Conservation (phyloP, 2,797 vertebrate genomes). For the Picus viridis region DNA sequence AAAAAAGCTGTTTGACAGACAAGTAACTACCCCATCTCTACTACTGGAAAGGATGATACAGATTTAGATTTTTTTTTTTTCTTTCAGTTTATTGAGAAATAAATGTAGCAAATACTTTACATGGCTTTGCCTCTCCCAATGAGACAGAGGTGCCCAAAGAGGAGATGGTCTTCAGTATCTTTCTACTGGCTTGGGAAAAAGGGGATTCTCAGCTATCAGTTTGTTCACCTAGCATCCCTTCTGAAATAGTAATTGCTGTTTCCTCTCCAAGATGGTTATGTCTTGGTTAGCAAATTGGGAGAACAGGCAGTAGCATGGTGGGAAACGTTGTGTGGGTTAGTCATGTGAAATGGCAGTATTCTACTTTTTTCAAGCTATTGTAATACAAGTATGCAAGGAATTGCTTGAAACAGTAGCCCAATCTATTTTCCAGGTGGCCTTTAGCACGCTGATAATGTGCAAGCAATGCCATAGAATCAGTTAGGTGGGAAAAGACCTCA, state of each 20-base stretch:
- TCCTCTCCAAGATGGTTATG: background rate
- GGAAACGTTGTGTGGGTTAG: background rate
- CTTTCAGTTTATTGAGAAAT: background rate
- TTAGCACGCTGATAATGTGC: background rate
- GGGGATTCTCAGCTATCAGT: background rate
- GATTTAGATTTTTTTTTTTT: background rate
- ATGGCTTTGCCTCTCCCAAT: fast-evolving
- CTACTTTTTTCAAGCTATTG: background rate
- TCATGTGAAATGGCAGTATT: background rate
- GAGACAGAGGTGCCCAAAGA: background rate
- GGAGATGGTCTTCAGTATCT: background rate
- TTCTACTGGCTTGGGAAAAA: background rate
- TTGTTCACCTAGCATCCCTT: background rate
- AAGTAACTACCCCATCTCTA: background rate
- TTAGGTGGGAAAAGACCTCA: no score
- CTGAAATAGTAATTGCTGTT: background rate
- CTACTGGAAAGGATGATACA: background rate
- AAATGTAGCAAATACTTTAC: background rate
- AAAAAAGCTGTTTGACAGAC: background rate
- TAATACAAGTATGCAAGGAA: background rate
- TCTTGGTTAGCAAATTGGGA: background rate
- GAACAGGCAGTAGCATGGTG: background rate
- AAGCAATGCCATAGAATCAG: background rate
- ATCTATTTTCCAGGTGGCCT: background rate
- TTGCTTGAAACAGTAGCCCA: background rate